These are phyloP conservation scores for Poecilus cupreus DNA, from an alignment of 2,888 invertebrate species.

Conservation along the genomic window DNA sequence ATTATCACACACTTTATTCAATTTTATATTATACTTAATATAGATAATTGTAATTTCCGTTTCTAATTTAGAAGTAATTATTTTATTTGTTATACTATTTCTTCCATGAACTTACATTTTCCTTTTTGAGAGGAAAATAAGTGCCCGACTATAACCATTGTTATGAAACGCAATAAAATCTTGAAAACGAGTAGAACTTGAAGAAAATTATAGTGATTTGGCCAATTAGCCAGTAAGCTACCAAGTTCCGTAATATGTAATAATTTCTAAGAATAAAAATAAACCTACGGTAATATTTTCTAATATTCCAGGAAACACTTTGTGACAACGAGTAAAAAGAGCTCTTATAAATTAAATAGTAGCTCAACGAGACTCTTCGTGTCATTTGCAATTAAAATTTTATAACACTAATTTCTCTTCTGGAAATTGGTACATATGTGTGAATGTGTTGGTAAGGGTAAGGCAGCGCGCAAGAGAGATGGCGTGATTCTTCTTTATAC, in stretches of 20 bases:
- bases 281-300: not conserved
- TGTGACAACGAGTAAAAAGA: slow-evolving; percentile 8
- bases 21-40: no score
- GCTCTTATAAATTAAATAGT: not conserved
- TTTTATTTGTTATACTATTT: no score
- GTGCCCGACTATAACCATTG: no score
- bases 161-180: no score
- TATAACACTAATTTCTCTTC: slow-evolving; percentile 3
- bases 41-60: no score
- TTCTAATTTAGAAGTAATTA: no score
- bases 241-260: not conserved
- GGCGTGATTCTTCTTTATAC: not conserved
- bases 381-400: slow-evolving; percentile 33
- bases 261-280: not conserved
- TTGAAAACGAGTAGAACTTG: not conserved
- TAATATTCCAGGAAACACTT: slow-evolving; percentile 12
- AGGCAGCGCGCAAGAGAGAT: no score
- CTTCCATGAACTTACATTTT: no score
- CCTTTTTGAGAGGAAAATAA: no score
- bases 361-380: not conserved
- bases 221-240: not conserved
- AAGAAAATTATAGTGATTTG: not conserved
- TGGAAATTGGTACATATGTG: not conserved
- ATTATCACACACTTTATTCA: no score
- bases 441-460: not conserved